These are phyloP conservation scores for Eudemis profundana DNA, from an alignment of 2,888 invertebrate genomes.

Conservation along the genomic window DNA sequence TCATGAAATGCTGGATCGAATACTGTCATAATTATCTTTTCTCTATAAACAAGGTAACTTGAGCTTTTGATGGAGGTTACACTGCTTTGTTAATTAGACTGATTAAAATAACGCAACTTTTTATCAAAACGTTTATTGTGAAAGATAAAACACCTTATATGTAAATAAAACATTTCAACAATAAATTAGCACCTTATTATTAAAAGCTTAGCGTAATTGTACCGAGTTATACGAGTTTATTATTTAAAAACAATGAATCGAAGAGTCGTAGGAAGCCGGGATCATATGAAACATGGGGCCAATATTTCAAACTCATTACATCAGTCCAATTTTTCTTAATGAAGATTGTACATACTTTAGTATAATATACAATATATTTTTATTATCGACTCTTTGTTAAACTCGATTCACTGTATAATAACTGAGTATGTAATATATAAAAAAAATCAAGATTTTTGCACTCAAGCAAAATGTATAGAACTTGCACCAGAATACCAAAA, in stretches of 20 bases:
- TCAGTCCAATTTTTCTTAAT: too few species aligned
- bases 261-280: too few species aligned
- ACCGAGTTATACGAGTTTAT: neutral
- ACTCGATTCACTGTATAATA: neutral
- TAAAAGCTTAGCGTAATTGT: slow-evolving; percentile 31
- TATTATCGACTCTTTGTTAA: neutral
- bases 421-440: neutral
- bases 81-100: neutral
- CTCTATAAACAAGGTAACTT: neutral
- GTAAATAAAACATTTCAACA: slow-evolving; percentile 33
- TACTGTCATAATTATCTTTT: neutral
- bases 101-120: slow-evolving; percentile 14
- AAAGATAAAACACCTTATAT: slow-evolving; percentile 39
- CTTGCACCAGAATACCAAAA: neutral
- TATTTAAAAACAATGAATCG: neutral
- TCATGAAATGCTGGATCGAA: neutral
- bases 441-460: slow-evolving; percentile 5
- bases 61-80: neutral
- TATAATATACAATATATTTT: too few species aligned
- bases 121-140: slow-evolving; percentile 35
- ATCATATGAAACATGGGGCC: neutral
- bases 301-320: too few species aligned
- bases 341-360: too few species aligned
- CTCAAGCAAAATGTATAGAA: slow-evolving; percentile 11
- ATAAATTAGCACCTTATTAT: slow-evolving; percentile 36